A percentile compares a stretch with the other conserved stretches of the same genome.
Conservation (phyloP, 2,888 invertebrate genomes). For the Lycaena phlaeas region DNA sequence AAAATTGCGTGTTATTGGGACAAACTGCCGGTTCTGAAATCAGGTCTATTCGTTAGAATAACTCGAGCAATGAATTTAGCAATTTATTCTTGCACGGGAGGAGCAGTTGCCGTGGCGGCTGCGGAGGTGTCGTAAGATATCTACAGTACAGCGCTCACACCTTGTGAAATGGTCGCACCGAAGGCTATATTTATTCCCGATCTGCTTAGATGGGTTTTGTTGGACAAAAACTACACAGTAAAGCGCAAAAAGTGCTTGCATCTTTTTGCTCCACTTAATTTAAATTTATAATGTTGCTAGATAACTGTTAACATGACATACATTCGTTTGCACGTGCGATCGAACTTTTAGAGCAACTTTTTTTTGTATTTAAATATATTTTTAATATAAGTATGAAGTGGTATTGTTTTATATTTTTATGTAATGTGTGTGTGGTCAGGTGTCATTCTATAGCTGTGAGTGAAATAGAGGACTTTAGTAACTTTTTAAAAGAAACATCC, state of each 20-base stretch:
- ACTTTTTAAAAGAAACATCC: constrained; percentile 51
- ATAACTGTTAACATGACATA: constrained; percentile 45
- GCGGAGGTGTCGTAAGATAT: constrained; percentile 31
- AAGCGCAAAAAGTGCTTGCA: constrained; percentile 25
- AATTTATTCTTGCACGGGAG: constrained; percentile 49
- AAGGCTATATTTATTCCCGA: constrained; percentile 64
- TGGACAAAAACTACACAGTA: constrained; percentile 45
- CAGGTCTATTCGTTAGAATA: constrained; percentile 37
- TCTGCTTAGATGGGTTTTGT: constrained; percentile 57
- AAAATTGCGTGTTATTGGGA: constrained; percentile 11
- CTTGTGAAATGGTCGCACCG: constrained; percentile 71
- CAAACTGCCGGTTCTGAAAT: constrained; percentile 24
- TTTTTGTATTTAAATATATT: too few species aligned
- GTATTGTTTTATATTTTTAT: constrained; percentile 33
- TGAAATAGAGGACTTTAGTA: constrained; percentile 57
- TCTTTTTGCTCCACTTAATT: constrained; percentile 10
- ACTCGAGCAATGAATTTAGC: constrained; percentile 52
- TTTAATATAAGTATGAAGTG: constrained; percentile 42
- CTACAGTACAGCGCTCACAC: constrained; percentile 52
- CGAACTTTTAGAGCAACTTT: constrained; percentile 20
- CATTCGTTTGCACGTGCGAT: constrained; percentile 30
- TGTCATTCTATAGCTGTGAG: constrained; percentile 43
- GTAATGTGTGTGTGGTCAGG: constrained; percentile 41
- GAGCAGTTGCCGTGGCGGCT: constrained; percentile 32
- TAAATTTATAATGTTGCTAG: constrained; percentile 24